These are phyloP conservation scores for Phocides pigmalion DNA, from an alignment of 1,140 invertebrate genomes.

Conservation along the genomic window DNA sequence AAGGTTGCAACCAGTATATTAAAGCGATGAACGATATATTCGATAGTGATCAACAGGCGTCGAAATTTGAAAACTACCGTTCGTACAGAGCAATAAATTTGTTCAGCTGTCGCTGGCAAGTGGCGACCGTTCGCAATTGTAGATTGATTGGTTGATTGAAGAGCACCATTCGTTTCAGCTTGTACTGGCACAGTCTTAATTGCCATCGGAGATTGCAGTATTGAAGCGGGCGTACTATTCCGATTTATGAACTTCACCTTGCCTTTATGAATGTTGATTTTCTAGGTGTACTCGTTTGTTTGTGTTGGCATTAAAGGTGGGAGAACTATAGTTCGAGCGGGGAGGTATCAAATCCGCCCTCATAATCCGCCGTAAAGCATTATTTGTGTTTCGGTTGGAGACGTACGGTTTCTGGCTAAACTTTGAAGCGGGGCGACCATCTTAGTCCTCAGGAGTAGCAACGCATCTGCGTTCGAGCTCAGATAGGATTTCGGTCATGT, in stretches of 20 bases:
- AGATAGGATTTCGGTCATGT: no score
- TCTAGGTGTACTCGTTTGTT: constrained; percentile 6
- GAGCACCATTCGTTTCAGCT: constrained; percentile 77
- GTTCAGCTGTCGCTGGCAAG: constrained; percentile 77
- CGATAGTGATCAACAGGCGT: constrained; percentile 71
- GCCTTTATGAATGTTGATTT: constrained; percentile 28
- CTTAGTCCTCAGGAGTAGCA: no score
- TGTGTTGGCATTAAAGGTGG: no score
- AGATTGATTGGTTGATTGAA: constrained; percentile 83
- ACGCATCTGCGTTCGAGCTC: no score
- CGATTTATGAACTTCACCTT: constrained; percentile 30
- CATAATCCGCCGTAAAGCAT: no score
- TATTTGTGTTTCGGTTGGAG: no score
- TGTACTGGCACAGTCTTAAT: constrained; percentile 71
- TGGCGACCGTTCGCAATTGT: constrained; percentile 74
- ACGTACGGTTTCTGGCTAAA: no score
- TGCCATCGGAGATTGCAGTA: constrained; percentile 70
- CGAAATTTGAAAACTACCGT: constrained; percentile 77
- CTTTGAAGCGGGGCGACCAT: no score
- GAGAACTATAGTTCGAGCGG: no score
- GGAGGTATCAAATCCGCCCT: no score
- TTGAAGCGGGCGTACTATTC: constrained; percentile 40
- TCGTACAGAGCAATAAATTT: constrained; percentile 75
- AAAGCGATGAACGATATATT: constrained; percentile 25
- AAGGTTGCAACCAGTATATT: neutral